Base-by-base conservation (phyloP, 1,140 invertebrate species). In the Lordiphosa stackelbergi region DNA sequence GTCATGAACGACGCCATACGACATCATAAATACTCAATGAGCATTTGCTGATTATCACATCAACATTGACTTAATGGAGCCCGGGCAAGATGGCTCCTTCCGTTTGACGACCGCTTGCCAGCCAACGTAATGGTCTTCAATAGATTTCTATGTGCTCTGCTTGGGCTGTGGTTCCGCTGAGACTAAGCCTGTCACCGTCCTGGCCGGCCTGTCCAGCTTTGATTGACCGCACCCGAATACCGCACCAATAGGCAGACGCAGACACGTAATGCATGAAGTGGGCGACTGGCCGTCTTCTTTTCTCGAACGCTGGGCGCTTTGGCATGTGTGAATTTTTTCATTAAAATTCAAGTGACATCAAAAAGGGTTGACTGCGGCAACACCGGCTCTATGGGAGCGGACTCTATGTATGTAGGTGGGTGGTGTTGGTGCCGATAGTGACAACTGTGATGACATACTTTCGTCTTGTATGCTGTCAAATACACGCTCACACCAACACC, bases 301-400 rank as follows among this genome's bases (percentile, higher is more conserved):
- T 77, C 64, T 73, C 73, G 73, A 74, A 66, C 69, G 55, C 42
- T 62, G 58, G 58, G 48, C 65, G 78, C 73, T 69, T 83, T 84
- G 77, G 77, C 61, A 83, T 83, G 78, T 83, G 77, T 83, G 77
- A 83, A 83, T 83, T 83, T 83, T 83, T 83, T 83, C 78, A 83
- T 83, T 83, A 83, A 83, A 83, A 83, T 83, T 83, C 77, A 83
- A 83, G 77, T 66, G 77, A 83, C 77, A 83, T 83, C 77, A 83
- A 83, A 83, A 83, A 83, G 78, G 77, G 78, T 83, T 83, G 78
- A 83, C 77, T 83, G 61, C 42, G 60, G 64, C 53, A 38, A 54
- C 65, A 40, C 47, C 48, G 53, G 41, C 47, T 36, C 40, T 46
- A 12, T 36, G 11, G 46, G 22, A 35, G 35, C 55, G 35, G 19